Base-by-base conservation (phyloP, 1,140 invertebrate genomes). In the Scaptomyza pallida region DNA sequence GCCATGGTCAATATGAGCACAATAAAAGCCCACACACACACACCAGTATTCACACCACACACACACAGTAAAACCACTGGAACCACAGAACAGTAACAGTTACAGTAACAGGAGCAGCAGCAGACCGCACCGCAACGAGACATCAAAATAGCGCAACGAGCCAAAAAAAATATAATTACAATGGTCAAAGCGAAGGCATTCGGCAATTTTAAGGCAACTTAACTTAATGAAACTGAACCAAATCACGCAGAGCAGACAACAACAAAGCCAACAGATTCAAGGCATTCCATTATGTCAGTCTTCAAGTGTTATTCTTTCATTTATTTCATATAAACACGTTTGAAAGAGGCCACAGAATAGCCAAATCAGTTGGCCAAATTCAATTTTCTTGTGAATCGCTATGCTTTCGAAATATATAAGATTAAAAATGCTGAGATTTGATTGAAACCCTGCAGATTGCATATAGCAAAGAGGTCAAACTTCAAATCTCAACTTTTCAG, bases 41-140 rank as follows among this genome's bases (percentile, higher is more conserved):
- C 15, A 45, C 10, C 63, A 72, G 70, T 69, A 86, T 71, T 88
- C 68, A 82, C 78, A 75, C 78, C 78, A 30, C 56, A 77, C 26
- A 51, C 33, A 30, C 26, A 30, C 26, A 30, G 26, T 35, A 8
- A 52, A 54, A 54, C 65, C 45, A 75, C 57, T 51, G 37, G 33
- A 71, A 45, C 50, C 48, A 33, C 41, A 26, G 33, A 33, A 30
- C 8, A 30, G 23, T 4, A n/a, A n/a, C n/a, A n/a, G n/a, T n/a
- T n/a, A n/a, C n/a, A n/a, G n/a, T n/a, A 33, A 30, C 8, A 30
- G 23, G 1, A 26, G 23, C 13, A 5, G 26, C 47, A 15, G 13
- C 17, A 44, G 40, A 61, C 45, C 37, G n/a, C 41, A 48, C 43
- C 40, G 19, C 43, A 70, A 19, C 26, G 40, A 48, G 40, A 64